Base-by-base conservation (phyloP, 2,888 invertebrate genomes). In the Koerneria pararmatus region DNA sequence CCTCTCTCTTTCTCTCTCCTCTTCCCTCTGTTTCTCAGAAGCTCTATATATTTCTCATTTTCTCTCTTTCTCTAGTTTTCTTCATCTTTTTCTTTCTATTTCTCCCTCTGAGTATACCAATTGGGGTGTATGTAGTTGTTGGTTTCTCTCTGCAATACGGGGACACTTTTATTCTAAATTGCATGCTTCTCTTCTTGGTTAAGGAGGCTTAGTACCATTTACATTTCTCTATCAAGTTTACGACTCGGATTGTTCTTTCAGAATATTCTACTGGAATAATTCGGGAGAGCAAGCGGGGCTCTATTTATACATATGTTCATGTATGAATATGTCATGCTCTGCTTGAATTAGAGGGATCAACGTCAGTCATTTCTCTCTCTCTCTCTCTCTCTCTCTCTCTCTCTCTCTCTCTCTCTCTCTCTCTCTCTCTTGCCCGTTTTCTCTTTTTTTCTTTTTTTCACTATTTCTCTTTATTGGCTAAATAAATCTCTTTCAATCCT, bases 301-400 rank as follows among this genome's bases (percentile, higher is more conserved):
- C n/a, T n/a, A n/a, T n/a, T n/a, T n/a, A n/a, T n/a, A n/a, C n/a
- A n/a, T n/a, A n/a, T n/a, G n/a, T n/a, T n/a, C n/a, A n/a, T n/a
- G n/a, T n/a, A n/a, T n/a, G n/a, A n/a, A n/a, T n/a, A n/a, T n/a
- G 0, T n/a, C 57, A 27, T 3, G 22, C 37, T 37, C 37, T 37
- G 34, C 37, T 57, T 57, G 35, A 57, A 34, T 22, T 4, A 34
- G 56, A 56, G 35, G 11, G 57, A 57, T 57, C 57, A 34, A 24
- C 57, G 37, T 34, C n/a, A n/a, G n/a, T n/a, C n/a, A n/a, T 37
- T 57, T 57, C 35, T 57, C 57, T 37, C 57, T 57, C 24, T 53
- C 24, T 35, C 57, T 35, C 37, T 37, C 35, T 27, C 27, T 15
- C n/a, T 34, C 34, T n/a, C 22, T 35, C 56, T 15, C 56, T n/a